Evolutionary conservation across 1,140 invertebrate species (phyloP), one percentile per base, ranked within the genome.

Genomic region (Zaprionus nigranus): DNA sequence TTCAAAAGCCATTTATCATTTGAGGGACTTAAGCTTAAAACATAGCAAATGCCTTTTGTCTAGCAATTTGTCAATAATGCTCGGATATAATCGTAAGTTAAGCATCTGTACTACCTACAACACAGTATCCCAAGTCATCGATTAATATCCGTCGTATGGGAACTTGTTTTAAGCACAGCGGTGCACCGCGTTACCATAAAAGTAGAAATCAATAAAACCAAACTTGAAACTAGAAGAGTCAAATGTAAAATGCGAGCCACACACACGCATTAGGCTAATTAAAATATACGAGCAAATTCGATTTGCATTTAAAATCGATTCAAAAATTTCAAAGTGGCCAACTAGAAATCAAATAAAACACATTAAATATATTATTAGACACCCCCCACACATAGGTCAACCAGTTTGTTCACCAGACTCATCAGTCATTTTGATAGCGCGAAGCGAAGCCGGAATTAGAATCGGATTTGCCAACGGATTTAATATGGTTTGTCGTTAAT

Each of bases 271-370:
- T 88, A 81, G 67, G 78, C 78, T 86, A 82, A 87, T 87, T 87
- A 84, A 90, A 73, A 81, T 76, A 87, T 75, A 78, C 70, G 63
- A 77, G 71, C 71, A 71, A 80, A 78, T 81, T 75, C 64, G 78
- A 87, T 87, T 87, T 87, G 84, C 84, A 87, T 87, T 84, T 87
- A 75, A 86, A 86, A 86, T 83, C 70, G 54, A 83, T 83, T 78
- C 78, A 68, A 40, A 78, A 75, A 69, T 73, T 36, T 56, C 40
- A 74, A 69, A 57, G 65, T 17, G 58, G 81, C 78, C 75, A 88
- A 75, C 64, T 67, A 54, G 28, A 79, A 51, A 40, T 46, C 40
- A 46, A 46, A 46, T 17, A 46, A 17, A 49, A 69, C 56, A 49
- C 62, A 58, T 17, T 17, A 17, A 58, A 68, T 75, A 57, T 22